Percentiles rank a stretch among this genome's conserved stretches.
Conservation (phyloP, 2,113 vertebrate genomes). For the Hippocampus mohnikei region DNA sequence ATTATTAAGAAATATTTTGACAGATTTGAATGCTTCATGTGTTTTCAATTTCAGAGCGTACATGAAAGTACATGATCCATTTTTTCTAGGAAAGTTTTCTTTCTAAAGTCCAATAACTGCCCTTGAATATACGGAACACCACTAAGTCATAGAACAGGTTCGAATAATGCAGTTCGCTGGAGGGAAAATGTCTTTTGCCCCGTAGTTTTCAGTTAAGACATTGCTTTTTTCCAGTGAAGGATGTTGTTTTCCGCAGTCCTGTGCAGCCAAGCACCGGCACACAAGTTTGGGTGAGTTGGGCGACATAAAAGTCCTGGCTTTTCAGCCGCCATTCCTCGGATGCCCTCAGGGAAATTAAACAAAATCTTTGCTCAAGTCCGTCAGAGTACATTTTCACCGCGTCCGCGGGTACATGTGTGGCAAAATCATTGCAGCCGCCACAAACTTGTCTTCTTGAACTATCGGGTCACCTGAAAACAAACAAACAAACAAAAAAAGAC, state of each 20-base stretch:
- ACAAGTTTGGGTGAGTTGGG: conserved; percentile 23
- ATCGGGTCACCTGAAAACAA: conserved; percentile 73
- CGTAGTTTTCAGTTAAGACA: conserved; percentile 31
- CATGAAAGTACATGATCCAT: conserved; percentile 30
- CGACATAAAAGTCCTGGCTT: conserved; percentile 50
- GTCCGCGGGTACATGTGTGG: conserved; percentile 47
- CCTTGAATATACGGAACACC: conserved; percentile 45
- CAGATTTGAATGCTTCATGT: conserved; percentile 44
- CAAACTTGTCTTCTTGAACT: conserved; percentile 45
- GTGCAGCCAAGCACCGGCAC: conserved; percentile 27
- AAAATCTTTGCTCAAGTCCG: conserved; percentile 38
- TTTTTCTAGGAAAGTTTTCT: conserved; percentile 7
- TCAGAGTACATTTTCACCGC: conserved; percentile 32
- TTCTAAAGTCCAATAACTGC: conserved; percentile 19
- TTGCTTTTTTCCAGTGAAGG: conserved; percentile 44
- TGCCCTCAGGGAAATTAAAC: conserved; percentile 47
- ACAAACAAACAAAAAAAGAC: conserved; percentile 16
- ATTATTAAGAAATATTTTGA: conserved; percentile 38
- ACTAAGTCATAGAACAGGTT: conserved; percentile 50
- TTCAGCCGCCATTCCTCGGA: conserved; percentile 21
- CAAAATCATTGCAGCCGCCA: conserved; percentile 23
- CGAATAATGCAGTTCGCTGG: conserved; percentile 38
- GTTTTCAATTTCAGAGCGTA: conserved; percentile 51
- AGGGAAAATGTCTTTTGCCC: conserved; percentile 33
- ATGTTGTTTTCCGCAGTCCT: conserved; percentile 46